phyloP scores from a whole-genome alignment of 2,113 vertebrate genomes.

The Regulus satrapa region DNA sequence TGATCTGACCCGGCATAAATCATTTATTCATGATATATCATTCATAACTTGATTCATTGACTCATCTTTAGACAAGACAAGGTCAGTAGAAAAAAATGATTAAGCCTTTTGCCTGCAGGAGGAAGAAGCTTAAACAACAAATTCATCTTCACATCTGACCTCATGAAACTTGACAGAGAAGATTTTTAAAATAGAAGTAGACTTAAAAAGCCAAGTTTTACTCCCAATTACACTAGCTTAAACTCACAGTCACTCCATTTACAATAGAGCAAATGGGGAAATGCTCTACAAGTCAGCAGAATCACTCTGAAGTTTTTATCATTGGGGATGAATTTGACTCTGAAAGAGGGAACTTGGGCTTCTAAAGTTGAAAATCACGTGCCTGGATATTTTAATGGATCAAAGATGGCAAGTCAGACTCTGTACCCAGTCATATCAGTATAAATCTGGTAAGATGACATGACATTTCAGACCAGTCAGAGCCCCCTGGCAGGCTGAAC shows the following conservation, averaged over 20 bases:
- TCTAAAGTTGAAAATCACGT: not conserved
- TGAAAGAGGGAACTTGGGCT: not conserved
- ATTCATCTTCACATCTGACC: slow-evolving; percentile 75
- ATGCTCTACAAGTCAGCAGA: not conserved
- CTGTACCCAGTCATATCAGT: not conserved
- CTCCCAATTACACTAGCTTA: slow-evolving; percentile 22
- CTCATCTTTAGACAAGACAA: slow-evolving; percentile 75
- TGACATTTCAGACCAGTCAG: not conserved
- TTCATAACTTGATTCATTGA: slow-evolving; percentile 76
- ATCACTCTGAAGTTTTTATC: not conserved
- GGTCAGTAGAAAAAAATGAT: slow-evolving; percentile 71
- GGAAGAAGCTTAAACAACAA: slow-evolving; percentile 70
- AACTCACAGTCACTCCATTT: not conserved
- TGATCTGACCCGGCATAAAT: slow-evolving; percentile 74
- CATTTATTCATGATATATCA: slow-evolving; percentile 76
- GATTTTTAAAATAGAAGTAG: slow-evolving; percentile 45
- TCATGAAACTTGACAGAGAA: slow-evolving; percentile 67
- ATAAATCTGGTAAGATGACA: not conserved
- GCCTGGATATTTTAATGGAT: not conserved
- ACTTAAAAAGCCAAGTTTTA: slow-evolving; percentile 7
- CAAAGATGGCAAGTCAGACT: not conserved
- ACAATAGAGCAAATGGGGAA: not conserved
- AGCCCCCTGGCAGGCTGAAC: not conserved
- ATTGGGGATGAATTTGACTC: not conserved
- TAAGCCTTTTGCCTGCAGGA: slow-evolving; percentile 69